Evolutionary conservation across 35 echinoderm and acorn worm genomes (phyloP), one percentile per base, ranked within the genome.

Genomic region (Ptychodera flava): DNA sequence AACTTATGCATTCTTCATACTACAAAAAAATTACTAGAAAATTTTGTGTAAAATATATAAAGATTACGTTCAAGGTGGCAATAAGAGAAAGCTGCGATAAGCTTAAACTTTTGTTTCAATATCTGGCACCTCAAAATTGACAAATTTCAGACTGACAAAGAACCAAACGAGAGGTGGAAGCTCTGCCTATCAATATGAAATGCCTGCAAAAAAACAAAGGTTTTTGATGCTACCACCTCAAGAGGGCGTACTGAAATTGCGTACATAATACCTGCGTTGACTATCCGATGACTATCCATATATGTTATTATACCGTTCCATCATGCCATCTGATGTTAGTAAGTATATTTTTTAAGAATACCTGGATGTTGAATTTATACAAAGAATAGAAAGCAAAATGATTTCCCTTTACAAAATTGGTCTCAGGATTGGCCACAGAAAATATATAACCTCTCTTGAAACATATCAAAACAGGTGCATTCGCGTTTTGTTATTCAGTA

Each of bases 371-470:
- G n/a, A n/a, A n/a, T n/a, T n/a, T n/a, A n/a, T n/a, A n/a, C n/a
- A n/a, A n/a, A n/a, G n/a, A n/a, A n/a, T n/a, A n/a, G n/a, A n/a
- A n/a, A n/a, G n/a, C n/a, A n/a, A n/a, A n/a, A n/a, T n/a, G n/a
- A 64, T 12, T 64, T 64, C 22, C 45, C 45, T 12, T 64, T 22
- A 6, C 45, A 64, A 22, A 64, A 64, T 64, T 12, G 6, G 45
- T 12, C 45, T 64, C 45, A 64, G 45, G 45, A 64, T 64, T 6
- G 22, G 22, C 45, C 6, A 64, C 6, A 12, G 45, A 64, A 64
- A 64, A n/a, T n/a, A n/a, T n/a, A n/a, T n/a, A n/a, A 64, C 45
- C 45, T 64, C 45, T 64, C 45, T 64, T 64, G 45, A 64, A 64
- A 64, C 45, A 12, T 64, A 12, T 64, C 45, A 64, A 64, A 64